A percentile compares a stretch with the other conserved stretches of the same genome.
Evolutionary conservation across 2,888 invertebrate genomes (phyloP).

Genomic region (Drosophila niveifrons): DNA sequence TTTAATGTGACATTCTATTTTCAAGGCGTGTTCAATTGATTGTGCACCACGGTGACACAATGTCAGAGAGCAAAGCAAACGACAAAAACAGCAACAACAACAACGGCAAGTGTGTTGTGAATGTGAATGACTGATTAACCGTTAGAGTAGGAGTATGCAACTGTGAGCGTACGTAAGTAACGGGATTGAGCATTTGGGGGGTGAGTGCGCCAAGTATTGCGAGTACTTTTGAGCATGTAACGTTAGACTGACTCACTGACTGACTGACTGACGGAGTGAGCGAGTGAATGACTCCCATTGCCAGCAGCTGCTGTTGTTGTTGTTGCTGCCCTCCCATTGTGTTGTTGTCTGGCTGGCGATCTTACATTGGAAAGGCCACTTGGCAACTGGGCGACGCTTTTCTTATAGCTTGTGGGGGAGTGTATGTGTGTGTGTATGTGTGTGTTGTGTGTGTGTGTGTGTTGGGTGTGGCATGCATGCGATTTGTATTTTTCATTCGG

Average conservation of each 20-base stretch:
- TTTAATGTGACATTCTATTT: constrained; percentile 20
- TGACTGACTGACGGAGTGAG: constrained; percentile 42
- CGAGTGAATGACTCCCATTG: constrained; percentile 23
- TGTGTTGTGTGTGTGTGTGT: not conserved
- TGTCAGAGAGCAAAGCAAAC: constrained; percentile 57
- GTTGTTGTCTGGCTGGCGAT: constrained; percentile 31
- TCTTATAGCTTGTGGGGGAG: constrained; percentile 9
- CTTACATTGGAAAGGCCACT: constrained; percentile 59
- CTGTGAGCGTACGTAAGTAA: not conserved
- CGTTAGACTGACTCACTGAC: constrained; percentile 46
- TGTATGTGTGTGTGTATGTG: constrained; percentile 15
- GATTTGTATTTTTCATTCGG: constrained; percentile 74
- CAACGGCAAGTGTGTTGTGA: constrained; percentile 36
- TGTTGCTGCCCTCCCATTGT: constrained; percentile 36
- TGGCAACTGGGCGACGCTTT: constrained; percentile 42
- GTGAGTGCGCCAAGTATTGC: constrained; percentile 9
- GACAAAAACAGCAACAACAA: constrained; percentile 26
- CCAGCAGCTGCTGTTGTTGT: constrained; percentile 9
- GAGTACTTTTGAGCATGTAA: constrained; percentile 28
- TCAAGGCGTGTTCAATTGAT: constrained; percentile 36
- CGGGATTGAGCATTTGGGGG: constrained; percentile 10
- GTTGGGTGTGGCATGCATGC: constrained; percentile 65
- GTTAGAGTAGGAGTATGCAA: constrained; percentile 9
- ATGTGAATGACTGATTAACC: constrained; percentile 68
- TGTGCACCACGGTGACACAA: constrained; percentile 54